Conservation (phyloP, 2,888 invertebrate species). For the Tyria jacobaeae region DNA sequence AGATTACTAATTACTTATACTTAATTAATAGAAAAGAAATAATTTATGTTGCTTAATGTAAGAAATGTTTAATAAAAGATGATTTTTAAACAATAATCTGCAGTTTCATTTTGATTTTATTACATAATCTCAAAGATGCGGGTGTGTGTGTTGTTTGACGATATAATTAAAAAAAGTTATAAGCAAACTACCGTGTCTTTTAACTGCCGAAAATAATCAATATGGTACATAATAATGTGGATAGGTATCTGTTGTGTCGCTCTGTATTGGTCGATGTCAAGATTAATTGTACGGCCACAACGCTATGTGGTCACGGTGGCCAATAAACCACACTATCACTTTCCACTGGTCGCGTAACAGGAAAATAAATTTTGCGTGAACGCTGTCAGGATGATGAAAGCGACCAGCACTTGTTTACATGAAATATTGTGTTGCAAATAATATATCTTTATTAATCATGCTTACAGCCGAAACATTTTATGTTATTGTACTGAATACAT, state of each 20-base stretch:
- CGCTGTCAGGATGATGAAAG: constrained; percentile 15
- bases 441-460: background rate
- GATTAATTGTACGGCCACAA: constrained; percentile 22
- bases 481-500: background rate
- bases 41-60: too few species aligned
- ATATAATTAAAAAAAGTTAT: background rate
- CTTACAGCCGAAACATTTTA: background rate
- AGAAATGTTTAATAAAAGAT: too few species aligned
- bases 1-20: too few species aligned
- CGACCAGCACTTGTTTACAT: background rate
- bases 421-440: constrained; percentile 5
- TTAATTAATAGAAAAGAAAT: too few species aligned
- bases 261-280: constrained; percentile 16
- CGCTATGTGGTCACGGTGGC: constrained; percentile 12
- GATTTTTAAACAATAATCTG: too few species aligned
- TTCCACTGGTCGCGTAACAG: constrained; percentile 20
- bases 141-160: too few species aligned
- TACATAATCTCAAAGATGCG: too few species aligned
- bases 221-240: background rate
- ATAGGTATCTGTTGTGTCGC: background rate
- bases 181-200: background rate
- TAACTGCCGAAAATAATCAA: background rate
- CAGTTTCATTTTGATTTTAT: too few species aligned
- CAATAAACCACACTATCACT: constrained; percentile 26
- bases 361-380: constrained; percentile 19